Evolutionary conservation across 2,113 vertebrate genomes (phyloP), one percentile per base, ranked within the genome.

Genomic region (Toxotes chatareus): DNA sequence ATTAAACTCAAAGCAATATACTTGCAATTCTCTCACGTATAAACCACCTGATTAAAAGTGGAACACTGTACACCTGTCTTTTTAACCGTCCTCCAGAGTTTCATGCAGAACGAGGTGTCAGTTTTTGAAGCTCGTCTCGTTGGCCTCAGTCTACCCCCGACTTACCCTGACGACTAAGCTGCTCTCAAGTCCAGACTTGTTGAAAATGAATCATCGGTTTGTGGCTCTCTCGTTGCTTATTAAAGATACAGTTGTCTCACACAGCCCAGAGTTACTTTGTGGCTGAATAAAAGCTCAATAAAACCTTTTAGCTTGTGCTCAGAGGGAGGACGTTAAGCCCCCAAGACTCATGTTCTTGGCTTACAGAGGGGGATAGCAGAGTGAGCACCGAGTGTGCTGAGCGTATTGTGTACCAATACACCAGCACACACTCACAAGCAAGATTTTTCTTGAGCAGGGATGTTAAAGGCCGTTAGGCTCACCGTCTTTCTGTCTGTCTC

Each of bases 281-380:
- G 62, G 57, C 17, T 0, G 0, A n/a, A 75, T 72, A 44, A 84
- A 77, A 80, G 72, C 78, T 78, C 61, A 77, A 86, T 74, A 80
- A 90, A 89, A 87, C 71, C 67, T 80, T 80, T 86, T 62, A 78
- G 64, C 61, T 53, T 31, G 31, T 68, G 60, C 73, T 73, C 60
- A 47, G 56, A 82, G 61, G 57, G 72, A 65, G 19, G 14, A 74
- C 16, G 42, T 55, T 79, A 69, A 79, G 36, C 82, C 66, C 73
- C 65, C 36, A 53, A 85, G 82, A 91, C 66, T 83, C 2, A 10
- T 68, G 76, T 75, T 63, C 56, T 73, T 47, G 42, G 46, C 60
- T 69, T 68, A 70, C 61, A 73, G 16, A 64, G 11, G 17, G 57
- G n/a, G 23, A 60, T 42, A 34, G 69, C 23, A 53, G 53, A 55